Base-by-base conservation (phyloP, 2,797 vertebrate species). In the Acanthornis magna region DNA sequence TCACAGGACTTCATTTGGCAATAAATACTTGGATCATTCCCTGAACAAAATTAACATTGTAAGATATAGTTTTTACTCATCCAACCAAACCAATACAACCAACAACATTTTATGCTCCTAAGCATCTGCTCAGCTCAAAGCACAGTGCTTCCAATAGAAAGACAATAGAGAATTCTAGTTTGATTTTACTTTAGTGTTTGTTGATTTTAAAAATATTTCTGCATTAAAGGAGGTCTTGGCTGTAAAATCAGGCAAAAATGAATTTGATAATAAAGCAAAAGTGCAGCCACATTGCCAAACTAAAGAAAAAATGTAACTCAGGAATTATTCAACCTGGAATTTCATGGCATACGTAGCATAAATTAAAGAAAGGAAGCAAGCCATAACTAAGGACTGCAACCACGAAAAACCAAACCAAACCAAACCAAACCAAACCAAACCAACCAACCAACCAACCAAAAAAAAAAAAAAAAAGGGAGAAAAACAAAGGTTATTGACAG, bases 121-220 rank as follows among this genome's bases (percentile, higher is more conserved):
- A 42, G 25, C 74, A 22, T 91, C 36, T 85, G 11, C 6, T 60
- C 71, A 53, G 36, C 72, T 80, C 21, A 77, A 85, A 85, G 29
- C 15, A 23, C 18, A 82, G 27, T 13, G n/a, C 3, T 80, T 89
- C 50, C 47, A 43, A 22, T 43, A 70, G 68, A 80, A 67, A 76
- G 15, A 54, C 8, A 85, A 42, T 7, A 47, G 53, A 85, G 26
- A 85, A 65, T 60, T 80, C 32, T 57, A 45, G 27, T 67, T 82
- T 77, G 10, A 25, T 85, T 89, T 95, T 83, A 83, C 50, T 71
- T 82, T 85, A 66, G 20, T 5, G 10, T 82, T 89, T 83, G 32
- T 13, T 82, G 71, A 67, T 74, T 48, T 87, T 93, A 51, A 87
- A 90, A 89, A 34, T 78, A 62, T 85, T 92, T 85, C 74, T 72